A percentile compares a stretch with the other conserved stretches of the same genome.
Conservation (phyloP, 2,113 vertebrate species). For the Zosterops borbonicus region DNA sequence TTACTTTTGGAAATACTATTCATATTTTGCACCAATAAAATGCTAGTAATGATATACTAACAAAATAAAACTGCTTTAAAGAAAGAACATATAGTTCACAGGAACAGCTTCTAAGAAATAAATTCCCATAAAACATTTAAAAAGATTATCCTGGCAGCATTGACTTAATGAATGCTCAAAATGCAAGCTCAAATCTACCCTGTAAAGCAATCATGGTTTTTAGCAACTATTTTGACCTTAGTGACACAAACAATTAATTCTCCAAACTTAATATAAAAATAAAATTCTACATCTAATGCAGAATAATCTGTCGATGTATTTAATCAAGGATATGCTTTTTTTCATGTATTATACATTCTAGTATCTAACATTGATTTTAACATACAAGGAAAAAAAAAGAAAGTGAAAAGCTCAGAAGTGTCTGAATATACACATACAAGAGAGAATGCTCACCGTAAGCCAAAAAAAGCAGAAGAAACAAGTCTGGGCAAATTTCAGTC, state of each 20-base stretch:
- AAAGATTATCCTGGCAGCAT: conserved; percentile 72
- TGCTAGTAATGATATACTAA: neutral
- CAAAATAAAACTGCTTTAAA: conserved; percentile 32
- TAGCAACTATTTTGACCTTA: conserved; percentile 81
- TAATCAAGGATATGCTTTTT: conserved; percentile 73
- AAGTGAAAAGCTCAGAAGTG: conserved; percentile 45
- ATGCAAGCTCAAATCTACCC: conserved; percentile 87
- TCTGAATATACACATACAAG: neutral
- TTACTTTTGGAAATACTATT: neutral
- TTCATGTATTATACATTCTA: conserved; percentile 72
- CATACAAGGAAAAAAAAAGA: conserved; percentile 56
- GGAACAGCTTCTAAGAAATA: conserved; percentile 69
- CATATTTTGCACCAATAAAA: neutral
- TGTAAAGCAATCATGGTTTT: conserved; percentile 78
- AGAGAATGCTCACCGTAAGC: neutral
- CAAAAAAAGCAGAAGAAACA: conserved; percentile 5
- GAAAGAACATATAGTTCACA: conserved; percentile 64
- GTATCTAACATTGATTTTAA: conserved; percentile 72
- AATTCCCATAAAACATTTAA: conserved; percentile 78
- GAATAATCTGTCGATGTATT: conserved; percentile 76
- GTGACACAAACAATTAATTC: conserved; percentile 82
- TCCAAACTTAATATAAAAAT: conserved; percentile 84
- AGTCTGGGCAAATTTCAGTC: neutral
- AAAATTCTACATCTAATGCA: conserved; percentile 83
- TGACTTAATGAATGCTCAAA: conserved; percentile 87